Conservation (phyloP, 2,113 vertebrate genomes). For the Percina caprodes region DNA sequence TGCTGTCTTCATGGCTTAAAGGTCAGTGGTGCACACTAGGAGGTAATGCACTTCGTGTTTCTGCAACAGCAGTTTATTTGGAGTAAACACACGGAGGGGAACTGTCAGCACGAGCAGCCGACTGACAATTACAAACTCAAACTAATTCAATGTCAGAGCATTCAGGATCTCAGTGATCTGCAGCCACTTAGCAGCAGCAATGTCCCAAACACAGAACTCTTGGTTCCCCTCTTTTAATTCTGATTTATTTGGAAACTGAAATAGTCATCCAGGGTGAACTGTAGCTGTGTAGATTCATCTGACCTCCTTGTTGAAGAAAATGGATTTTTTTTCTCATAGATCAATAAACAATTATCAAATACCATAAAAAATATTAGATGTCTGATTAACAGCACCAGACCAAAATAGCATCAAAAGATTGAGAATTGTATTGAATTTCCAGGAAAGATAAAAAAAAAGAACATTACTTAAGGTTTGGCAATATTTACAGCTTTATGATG, state of each 20-base stretch:
- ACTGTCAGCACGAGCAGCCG: neutral
- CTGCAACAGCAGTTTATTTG: neutral
- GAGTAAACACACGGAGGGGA: neutral
- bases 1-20: neutral
- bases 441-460: too few species aligned
- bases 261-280: neutral
- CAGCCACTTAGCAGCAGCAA: neutral
- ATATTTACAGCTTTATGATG: neutral
- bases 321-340: too few species aligned
- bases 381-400: too few species aligned
- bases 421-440: too few species aligned
- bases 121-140: neutral
- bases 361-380: too few species aligned
- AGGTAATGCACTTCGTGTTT: neutral
- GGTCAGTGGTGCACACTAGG: neutral
- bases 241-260: slow-evolving; percentile 22
- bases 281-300: too few species aligned
- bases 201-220: neutral
- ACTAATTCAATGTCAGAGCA: neutral
- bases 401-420: too few species aligned
- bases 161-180: neutral
- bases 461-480: neutral
- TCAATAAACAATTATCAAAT: too few species aligned
- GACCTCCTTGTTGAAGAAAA: too few species aligned
- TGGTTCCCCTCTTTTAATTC: neutral